Evolutionary conservation across 2,113 vertebrate genomes (phyloP).

Genomic region (Xiphias gladius): DNA sequence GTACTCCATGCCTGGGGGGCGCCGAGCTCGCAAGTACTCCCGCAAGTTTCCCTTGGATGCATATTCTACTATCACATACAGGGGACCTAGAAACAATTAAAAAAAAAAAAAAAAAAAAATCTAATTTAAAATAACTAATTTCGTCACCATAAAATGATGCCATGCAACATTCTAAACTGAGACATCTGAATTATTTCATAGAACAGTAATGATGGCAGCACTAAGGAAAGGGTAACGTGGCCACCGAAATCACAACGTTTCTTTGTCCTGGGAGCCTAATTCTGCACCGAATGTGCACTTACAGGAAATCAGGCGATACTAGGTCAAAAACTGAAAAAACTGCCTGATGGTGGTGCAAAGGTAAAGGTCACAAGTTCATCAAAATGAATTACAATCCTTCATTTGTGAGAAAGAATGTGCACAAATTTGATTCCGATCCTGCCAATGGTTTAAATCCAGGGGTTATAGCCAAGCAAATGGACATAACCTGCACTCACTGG

Average conservation of each 20-base stretch:
- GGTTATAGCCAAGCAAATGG: background rate
- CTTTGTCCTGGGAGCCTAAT: background rate
- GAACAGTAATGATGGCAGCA: background rate
- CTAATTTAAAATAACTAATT: background rate
- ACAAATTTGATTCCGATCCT: background rate
- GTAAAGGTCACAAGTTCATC: background rate
- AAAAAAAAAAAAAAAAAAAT: too few species aligned
- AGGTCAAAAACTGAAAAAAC: background rate
- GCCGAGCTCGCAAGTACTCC: constrained; percentile 93
- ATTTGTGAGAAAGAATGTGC: background rate
- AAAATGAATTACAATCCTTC: background rate
- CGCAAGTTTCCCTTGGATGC: constrained; percentile 96
- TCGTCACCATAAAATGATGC: background rate
- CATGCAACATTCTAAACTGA: background rate
- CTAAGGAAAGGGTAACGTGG: background rate
- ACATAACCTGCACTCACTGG: background rate
- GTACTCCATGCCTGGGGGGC: constrained; percentile 96
- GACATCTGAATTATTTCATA: background rate
- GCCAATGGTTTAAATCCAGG: background rate
- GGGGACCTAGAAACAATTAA: constrained; percentile 85
- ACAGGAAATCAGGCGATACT: background rate
- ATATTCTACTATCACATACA: constrained; percentile 97
- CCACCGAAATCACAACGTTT: background rate
- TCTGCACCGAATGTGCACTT: background rate
- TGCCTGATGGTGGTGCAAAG: background rate